Evolutionary conservation across 2,888 invertebrate species (phyloP), one percentile per base, ranked within the genome.

Genomic region (Diaprepes abbreviatus): DNA sequence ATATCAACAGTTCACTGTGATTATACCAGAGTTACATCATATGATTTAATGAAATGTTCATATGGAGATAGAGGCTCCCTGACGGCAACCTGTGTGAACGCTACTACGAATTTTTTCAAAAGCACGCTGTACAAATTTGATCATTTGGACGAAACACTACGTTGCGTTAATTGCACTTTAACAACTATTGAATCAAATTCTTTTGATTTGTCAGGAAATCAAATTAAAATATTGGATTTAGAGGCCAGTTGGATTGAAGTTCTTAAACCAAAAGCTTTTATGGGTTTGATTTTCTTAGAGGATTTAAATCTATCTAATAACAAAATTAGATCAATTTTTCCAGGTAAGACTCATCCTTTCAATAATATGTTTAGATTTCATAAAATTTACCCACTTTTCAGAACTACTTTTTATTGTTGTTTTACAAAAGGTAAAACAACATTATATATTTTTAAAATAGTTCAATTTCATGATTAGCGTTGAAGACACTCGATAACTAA

Each of bases 41-140:
- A 48, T 19, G 75, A 75, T 33, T 17, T 72, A 19, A 80, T 80
- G 79, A 82, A 81, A 75, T 84, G 84, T 62, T 76, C 79, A 0
- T 84, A 84, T 66, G 83, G 83, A 7, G 83, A 83, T 63, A 75
- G 84, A 62, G 84, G 84, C n/a, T 84, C 83, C 3, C 70, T 84
- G 28, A 84, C 82, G 3, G 81, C 83, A 7, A 83, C 83, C 1
- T 84, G 84, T 59, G 74, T 79, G 7, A 82, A 83, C 66, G 83
- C 83, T n/a, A 79, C 80, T 1, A 71, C 82, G 0, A 65, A 48
- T 10, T 83, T 77, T 75, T 84, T 84, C 74, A 80, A 81, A 38
- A 69, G 66, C 38, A 83, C 83, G n/a, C 74, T 77, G 3, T 84
- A 84, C 72, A 74, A 82, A 68, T 84, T 84, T 69, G 83, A 84